phyloP scores from a whole-genome alignment of 1,140 invertebrate genomes.

The Diabrotica undecimpunctata region DNA sequence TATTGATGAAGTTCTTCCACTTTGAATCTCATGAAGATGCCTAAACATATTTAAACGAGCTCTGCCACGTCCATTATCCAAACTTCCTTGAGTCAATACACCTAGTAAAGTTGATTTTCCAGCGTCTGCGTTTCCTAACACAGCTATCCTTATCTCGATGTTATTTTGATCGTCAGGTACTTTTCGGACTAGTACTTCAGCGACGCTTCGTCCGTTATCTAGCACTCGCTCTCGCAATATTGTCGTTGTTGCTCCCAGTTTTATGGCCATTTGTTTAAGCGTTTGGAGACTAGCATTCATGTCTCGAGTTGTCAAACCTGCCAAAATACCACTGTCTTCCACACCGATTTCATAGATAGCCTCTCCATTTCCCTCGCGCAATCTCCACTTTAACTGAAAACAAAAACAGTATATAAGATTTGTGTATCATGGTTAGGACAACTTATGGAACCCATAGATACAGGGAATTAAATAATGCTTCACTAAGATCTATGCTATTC shows the following conservation, averaged over 20 bases:
- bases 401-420: conserved; percentile 10
- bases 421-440: too few relatives aligned
- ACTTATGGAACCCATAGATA: too few relatives aligned
- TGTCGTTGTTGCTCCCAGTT: conserved; percentile 75
- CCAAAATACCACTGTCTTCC: conserved; percentile 84
- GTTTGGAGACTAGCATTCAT: conserved; percentile 80
- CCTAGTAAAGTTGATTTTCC: conserved; percentile 92
- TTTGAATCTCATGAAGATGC: conserved; percentile 94
- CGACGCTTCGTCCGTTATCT: conserved; percentile 56
- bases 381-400: conserved; percentile 78
- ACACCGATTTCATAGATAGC: conserved; percentile 97
- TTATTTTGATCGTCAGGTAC: conserved; percentile 87
- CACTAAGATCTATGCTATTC: too few relatives aligned
- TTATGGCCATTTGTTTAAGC: conserved; percentile 78
- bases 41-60: conserved; percentile 93
- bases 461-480: too few relatives aligned
- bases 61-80: conserved; percentile 93
- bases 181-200: conserved; percentile 89
- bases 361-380: conserved; percentile 85
- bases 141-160: conserved; percentile 85
- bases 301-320: conserved; percentile 74
- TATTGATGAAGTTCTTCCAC: conserved; percentile 93
- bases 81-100: conserved; percentile 89
- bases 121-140: conserved; percentile 80
- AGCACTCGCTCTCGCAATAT: conserved; percentile 54